Evolutionary conservation across 2,888 invertebrate species (phyloP), one percentile per base, ranked within the genome.

Genomic region (Neoascia interrupta): DNA sequence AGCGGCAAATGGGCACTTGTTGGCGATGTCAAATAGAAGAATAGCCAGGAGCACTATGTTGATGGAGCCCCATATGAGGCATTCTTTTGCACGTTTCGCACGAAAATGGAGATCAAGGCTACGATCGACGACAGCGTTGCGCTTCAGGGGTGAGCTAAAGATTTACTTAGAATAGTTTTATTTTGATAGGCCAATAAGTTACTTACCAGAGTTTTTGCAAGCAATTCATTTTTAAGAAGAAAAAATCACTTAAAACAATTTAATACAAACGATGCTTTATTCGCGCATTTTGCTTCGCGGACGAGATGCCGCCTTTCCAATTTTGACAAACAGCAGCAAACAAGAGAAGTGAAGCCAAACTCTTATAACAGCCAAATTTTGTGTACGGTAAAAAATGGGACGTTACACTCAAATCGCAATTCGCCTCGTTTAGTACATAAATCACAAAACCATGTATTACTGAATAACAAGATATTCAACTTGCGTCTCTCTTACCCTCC

Each of bases 21-120:
- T 83, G 4, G 81, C 83, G 1, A 89, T 84, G 69, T 89, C 88
- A 26, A 84, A 84, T 0, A 85, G 43, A 1, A 88, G 39, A 15
- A 88, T 45, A 0, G 85, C 79, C 3, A 88, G 61, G 1, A 89
- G 1, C 0, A 84, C 8, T 0, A 84, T 39, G 75, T 88, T 86
- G n/a, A 88, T 68, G 1, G 83, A 72, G 3, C 86, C 86, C 88
- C 88, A 89, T 81, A 85, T 87, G 0, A 89, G 81, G 23, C 83
- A 86, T 21, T 84, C 81, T 15, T 81, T 84, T 0, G 86, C 85
- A 47, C 82, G 84, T 34, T 84, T 84, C 13, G 84, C 83, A 1
- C 83, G 83, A 5, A 85, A 68, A 8, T 85, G 85, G 2, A 86
- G 61, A 43, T 87, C 85, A 6, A 88, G 81, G 37, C 85, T 84